These are phyloP conservation scores for Phalacrocorax brasilianus DNA, from an alignment of 2,113 vertebrate species.

Conservation along the genomic window DNA sequence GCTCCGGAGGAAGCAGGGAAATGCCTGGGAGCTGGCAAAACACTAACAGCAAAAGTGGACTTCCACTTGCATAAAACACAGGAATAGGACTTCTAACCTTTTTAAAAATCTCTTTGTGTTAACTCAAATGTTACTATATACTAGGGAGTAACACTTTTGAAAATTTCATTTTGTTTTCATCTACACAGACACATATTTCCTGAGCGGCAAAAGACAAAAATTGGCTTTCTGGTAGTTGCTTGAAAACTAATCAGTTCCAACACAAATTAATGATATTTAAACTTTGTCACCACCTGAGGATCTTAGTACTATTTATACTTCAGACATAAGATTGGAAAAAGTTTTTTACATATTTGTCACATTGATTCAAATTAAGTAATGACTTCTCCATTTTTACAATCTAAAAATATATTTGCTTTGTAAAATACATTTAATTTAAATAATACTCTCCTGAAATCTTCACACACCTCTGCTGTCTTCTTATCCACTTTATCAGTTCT, in stretches of 20 bases:
- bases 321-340: background rate
- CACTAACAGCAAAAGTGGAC: background rate
- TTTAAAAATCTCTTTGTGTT: background rate
- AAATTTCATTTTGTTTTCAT: constrained; percentile 18
- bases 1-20: background rate
- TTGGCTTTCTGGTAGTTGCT: background rate
- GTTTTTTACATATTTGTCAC: background rate
- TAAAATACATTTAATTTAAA: constrained; percentile 24
- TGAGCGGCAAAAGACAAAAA: constrained; percentile 14
- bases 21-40: background rate
- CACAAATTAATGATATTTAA: background rate
- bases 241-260: constrained; percentile 24
- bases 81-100: background rate
- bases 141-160: background rate
- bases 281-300: background rate
- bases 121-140: background rate
- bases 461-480: background rate
- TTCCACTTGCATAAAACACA: background rate
- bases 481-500: background rate
- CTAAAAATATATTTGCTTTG: constrained; percentile 6
- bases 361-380: constrained; percentile 21
- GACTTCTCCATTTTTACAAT: constrained; percentile 21
- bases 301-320: constrained; percentile 12
- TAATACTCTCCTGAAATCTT: background rate
- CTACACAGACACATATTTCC: background rate